Conservation (phyloP, 2,113 vertebrate species). For the Oreotrochilus melanogaster region DNA sequence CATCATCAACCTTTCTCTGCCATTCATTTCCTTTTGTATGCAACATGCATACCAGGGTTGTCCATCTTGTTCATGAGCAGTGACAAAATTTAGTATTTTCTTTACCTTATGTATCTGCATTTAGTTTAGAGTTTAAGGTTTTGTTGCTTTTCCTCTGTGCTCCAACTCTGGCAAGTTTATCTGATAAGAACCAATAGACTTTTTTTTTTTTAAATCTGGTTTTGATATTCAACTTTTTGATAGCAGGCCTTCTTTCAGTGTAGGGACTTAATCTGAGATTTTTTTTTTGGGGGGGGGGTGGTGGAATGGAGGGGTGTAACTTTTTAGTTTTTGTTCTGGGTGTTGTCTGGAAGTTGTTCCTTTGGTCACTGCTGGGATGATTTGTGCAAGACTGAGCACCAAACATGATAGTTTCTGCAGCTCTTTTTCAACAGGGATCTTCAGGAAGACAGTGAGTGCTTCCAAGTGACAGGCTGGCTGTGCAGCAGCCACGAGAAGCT, state of each 20-base stretch:
- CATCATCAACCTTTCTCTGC: not conserved
- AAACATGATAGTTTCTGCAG: not conserved
- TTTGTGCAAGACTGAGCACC: not conserved
- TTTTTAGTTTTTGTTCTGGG: no score
- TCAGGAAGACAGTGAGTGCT: not conserved
- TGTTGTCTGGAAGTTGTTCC: not conserved
- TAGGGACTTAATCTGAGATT: not conserved
- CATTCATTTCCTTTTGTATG: not conserved
- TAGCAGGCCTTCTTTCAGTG: not conserved
- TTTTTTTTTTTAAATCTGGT: not conserved
- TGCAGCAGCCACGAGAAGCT: not conserved
- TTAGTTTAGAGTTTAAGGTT: not conserved
- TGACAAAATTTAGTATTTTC: not conserved
- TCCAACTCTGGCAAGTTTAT: not conserved
- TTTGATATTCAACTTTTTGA: not conserved
- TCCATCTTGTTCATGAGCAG: not conserved
- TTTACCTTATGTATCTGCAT: not conserved
- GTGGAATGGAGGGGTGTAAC: no score
- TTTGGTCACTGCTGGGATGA: not conserved
- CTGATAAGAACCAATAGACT: not conserved
- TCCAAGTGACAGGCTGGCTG: not conserved
- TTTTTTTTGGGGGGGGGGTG: no score
- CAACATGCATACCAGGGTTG: not conserved
- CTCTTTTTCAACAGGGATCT: not conserved
- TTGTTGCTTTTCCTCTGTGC: not conserved